These are phyloP conservation scores for Lates calcarifer DNA, from an alignment of 2,113 vertebrate genomes.

Conservation along the genomic window DNA sequence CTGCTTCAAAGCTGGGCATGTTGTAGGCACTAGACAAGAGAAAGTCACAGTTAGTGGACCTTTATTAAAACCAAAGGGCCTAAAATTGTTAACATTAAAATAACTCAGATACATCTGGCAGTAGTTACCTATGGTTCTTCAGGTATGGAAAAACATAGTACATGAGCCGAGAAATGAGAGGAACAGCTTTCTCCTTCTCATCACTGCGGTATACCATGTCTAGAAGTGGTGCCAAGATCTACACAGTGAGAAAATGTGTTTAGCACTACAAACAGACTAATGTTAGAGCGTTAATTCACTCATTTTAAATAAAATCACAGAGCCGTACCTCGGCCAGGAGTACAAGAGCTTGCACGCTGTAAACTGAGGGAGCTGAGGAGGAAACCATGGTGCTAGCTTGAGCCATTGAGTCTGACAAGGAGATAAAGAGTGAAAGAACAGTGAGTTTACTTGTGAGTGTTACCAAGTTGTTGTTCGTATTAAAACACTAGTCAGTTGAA, in stretches of 20 bases:
- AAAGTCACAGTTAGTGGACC: neutral
- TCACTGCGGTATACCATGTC: constrained; percentile 98
- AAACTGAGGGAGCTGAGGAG: constrained; percentile 93
- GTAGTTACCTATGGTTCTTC: constrained; percentile 92
- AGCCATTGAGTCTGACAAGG: constrained; percentile 82
- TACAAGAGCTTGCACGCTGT: constrained; percentile 96
- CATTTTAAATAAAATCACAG: neutral
- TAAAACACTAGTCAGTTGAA: neutral
- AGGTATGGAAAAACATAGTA: constrained; percentile 97
- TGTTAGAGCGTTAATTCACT: constrained; percentile 17
- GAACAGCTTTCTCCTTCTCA: constrained; percentile 96
- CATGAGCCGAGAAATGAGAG: constrained; percentile 94
- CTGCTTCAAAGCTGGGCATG: constrained; percentile 93
- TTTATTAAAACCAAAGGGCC: neutral
- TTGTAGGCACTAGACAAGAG: constrained; percentile 90
- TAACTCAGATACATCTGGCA: neutral
- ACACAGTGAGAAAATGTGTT: neutral
- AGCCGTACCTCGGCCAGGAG: constrained; percentile 92
- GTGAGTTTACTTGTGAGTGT: neutral
- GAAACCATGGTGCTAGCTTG: constrained; percentile 92
- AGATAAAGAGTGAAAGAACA: neutral
- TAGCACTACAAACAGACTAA: neutral
- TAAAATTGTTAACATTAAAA: neutral
- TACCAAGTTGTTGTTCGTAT: no score
- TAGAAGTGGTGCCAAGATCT: constrained; percentile 94